These are phyloP conservation scores for Macrophya annulata DNA, from an alignment of 2,888 invertebrate species.

Conservation along the genomic window DNA sequence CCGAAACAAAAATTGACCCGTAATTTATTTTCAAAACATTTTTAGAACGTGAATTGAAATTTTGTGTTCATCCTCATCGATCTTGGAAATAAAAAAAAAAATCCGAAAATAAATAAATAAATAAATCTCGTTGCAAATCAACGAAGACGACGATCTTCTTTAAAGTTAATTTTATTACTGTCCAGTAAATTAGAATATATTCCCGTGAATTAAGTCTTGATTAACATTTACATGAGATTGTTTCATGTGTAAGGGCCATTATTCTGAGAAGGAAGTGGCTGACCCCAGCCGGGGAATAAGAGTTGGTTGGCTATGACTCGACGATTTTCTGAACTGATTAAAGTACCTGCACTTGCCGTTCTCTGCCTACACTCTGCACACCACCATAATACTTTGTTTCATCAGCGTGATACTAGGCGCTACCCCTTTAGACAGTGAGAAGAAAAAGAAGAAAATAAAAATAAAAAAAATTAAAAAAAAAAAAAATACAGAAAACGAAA, in stretches of 20 bases:
- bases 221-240: constrained; percentile 65
- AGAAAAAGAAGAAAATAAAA: not conserved
- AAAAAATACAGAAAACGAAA: not conserved
- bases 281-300: constrained; percentile 59
- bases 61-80: too few species aligned
- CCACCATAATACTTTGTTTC: constrained; percentile 30
- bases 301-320: constrained; percentile 64
- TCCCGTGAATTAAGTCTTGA: constrained; percentile 62
- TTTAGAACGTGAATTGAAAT: too few species aligned
- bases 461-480: too few species aligned
- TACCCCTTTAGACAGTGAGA: not conserved
- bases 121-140: not conserved
- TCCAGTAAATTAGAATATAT: constrained; percentile 48
- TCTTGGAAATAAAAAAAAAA: not conserved
- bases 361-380: constrained; percentile 39
- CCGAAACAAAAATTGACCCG: too few species aligned
- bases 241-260: constrained; percentile 67
- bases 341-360: constrained; percentile 57
- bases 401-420: not conserved
- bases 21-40: too few species aligned
- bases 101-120: not conserved
- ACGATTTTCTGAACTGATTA: constrained; percentile 64
- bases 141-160: constrained; percentile 19
- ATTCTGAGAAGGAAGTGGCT: constrained; percentile 65
- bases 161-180: constrained; percentile 10